Conservation (phyloP, 2,113 vertebrate species). For the Eonycteris spelaea region DNA sequence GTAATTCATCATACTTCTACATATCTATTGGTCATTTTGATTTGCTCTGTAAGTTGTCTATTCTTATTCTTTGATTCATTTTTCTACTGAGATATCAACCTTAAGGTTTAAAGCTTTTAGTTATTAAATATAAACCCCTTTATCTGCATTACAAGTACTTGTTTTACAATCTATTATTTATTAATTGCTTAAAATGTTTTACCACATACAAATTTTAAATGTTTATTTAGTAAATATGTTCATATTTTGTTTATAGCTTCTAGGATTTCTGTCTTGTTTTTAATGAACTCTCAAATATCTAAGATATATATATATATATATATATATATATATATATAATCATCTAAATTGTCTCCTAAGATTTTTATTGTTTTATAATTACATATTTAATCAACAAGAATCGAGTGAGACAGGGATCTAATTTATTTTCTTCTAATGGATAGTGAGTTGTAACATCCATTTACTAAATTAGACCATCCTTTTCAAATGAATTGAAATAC, state of each 20-base stretch:
- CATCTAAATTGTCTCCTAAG: not conserved
- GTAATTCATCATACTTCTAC: not conserved
- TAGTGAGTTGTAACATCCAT: not conserved
- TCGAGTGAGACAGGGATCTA: not conserved
- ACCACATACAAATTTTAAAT: not conserved
- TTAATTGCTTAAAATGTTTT: not conserved
- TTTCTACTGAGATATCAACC: not conserved
- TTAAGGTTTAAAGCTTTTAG: not conserved
- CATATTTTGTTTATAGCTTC: not conserved
- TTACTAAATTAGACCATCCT: conserved; percentile 38
- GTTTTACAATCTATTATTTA: not conserved
- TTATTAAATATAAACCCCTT: not conserved
- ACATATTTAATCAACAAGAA: conserved; percentile 22
- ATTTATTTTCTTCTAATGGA: conserved; percentile 18
- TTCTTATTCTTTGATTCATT: not conserved
- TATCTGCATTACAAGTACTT: not conserved
- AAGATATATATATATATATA: not conserved
- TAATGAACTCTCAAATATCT: not conserved
- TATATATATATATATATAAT: not conserved
- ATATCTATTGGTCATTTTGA: not conserved
- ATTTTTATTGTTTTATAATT: conserved; percentile 55
- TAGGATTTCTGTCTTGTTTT: not conserved
- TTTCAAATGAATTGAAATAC: conserved; percentile 37
- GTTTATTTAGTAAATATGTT: not conserved
- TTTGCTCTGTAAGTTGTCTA: not conserved